Evolutionary conservation across 2,888 invertebrate genomes (phyloP), one percentile per base, ranked within the genome.

Genomic region (Zele albiditarsus): DNA sequence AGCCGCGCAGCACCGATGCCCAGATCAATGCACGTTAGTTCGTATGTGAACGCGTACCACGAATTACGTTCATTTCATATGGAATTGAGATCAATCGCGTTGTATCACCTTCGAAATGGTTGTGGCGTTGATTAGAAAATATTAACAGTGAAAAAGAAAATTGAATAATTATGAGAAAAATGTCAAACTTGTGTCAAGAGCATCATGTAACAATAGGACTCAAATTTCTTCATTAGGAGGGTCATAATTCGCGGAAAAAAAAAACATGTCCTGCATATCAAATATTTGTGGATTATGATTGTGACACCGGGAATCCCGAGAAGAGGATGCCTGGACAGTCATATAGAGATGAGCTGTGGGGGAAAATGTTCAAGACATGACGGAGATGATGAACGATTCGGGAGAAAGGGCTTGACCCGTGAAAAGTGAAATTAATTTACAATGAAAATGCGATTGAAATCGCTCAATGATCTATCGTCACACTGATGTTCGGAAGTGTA

Each of bases 1-100:
- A 74, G 84, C 81, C 78, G 81, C 53, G 71, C 72, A 73, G 74
- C 77, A 57, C 58, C 72, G 72, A 73, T 76, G 23, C 58, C 20
- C 33, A 66, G 71, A 78, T 78, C 80, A 69, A 78, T 78, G 78
- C 62, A 77, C 62, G 53, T 53, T 53, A 20, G 23, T 53, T 73
- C 73, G 23, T 67, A 66, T 75, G 28, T 60, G 27, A 27, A 27
- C n/a, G 28, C 5, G 65, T 38, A 8, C 12, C 33, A 28, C 27
- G 6, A 27, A 25, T 49, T 8, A 25, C 38, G 14, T 27, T 46
- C 25, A 23, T 65, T 33, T 20, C 65, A 14, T 10, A 8, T 10
- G n/a, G 1, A 4, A 20, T 5, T 38, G 2, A 62, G 20, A 23
- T 38, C 23, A 38, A 23, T 20, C 3, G 20, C 25, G 10, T 16